These are phyloP conservation scores for Leucozona laternaria DNA, from an alignment of 2,888 invertebrate genomes.

Conservation along the genomic window DNA sequence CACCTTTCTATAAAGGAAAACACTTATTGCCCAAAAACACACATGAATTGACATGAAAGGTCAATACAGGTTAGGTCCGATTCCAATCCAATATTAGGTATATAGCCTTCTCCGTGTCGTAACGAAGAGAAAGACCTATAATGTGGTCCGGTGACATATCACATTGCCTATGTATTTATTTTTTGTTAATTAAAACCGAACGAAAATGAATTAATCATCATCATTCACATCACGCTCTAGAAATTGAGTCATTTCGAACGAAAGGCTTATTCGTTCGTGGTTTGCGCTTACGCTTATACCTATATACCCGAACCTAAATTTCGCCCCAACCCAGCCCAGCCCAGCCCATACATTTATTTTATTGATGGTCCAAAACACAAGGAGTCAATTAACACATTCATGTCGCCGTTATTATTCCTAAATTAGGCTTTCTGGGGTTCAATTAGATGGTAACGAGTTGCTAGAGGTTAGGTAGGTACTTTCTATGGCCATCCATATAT, in stretches of 20 bases:
- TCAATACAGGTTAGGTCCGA: not conserved
- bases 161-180: constrained; percentile 53
- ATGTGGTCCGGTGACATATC: constrained; percentile 57
- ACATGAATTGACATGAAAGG: constrained; percentile 40
- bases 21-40: constrained; percentile 49
- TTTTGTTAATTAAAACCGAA: constrained; percentile 72
- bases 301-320: not conserved
- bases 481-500: constrained; percentile 9
- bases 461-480: not conserved
- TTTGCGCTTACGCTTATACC: not conserved
- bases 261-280: constrained; percentile 28
- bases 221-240: constrained; percentile 75
- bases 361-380: constrained; percentile 44
- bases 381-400: constrained; percentile 75
- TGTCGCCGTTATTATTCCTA: constrained; percentile 73
- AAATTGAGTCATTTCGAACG: constrained; percentile 67
- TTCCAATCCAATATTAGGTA: no score
- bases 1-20: constrained; percentile 38
- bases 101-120: constrained; percentile 8
- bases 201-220: constrained; percentile 75
- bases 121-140: constrained; percentile 13
- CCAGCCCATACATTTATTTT: not conserved
- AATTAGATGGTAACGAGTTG: constrained; percentile 69
- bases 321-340: not conserved
- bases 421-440: constrained; percentile 70